Conservation (phyloP, 2,113 vertebrate species). For the Carassius gibelio region DNA sequence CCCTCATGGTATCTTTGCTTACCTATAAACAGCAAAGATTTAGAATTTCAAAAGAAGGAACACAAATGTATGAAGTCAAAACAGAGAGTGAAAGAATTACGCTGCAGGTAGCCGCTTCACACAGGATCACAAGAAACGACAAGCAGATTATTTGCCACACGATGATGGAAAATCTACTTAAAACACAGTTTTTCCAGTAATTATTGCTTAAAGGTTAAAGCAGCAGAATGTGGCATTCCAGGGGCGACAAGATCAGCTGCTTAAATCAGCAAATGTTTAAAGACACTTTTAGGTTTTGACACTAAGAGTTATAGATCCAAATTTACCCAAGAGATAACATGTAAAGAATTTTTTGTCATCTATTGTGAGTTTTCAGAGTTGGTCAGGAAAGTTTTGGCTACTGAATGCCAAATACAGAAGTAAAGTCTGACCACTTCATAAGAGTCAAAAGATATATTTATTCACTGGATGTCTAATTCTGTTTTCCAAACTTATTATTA, state of each 20-base stretch:
- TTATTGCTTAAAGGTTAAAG: too few relatives aligned
- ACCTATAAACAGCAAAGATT: background rate
- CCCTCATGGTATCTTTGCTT: constrained; percentile 12
- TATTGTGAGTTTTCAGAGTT: background rate
- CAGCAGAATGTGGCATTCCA: too few relatives aligned
- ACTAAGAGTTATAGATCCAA: background rate
- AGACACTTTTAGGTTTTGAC: background rate
- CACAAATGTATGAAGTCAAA: constrained; percentile 5
- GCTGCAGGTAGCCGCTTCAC: background rate
- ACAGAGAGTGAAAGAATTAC: constrained; percentile 5
- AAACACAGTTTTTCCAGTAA: background rate
- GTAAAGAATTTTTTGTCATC: background rate
- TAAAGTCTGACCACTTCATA: constrained; percentile 8
- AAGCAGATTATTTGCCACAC: background rate
- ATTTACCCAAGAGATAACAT: background rate
- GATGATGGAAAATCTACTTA: background rate
- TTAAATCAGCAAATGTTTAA: background rate
- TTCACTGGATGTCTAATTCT: background rate
- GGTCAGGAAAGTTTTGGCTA: background rate
- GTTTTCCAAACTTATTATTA: background rate
- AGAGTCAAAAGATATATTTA: background rate
- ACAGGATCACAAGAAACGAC: background rate
- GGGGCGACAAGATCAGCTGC: background rate
- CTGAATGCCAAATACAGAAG: background rate
- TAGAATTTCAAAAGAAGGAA: constrained; percentile 16